Conservation (phyloP, 2,797 vertebrate species). For the Triplophysa bombifrons region DNA sequence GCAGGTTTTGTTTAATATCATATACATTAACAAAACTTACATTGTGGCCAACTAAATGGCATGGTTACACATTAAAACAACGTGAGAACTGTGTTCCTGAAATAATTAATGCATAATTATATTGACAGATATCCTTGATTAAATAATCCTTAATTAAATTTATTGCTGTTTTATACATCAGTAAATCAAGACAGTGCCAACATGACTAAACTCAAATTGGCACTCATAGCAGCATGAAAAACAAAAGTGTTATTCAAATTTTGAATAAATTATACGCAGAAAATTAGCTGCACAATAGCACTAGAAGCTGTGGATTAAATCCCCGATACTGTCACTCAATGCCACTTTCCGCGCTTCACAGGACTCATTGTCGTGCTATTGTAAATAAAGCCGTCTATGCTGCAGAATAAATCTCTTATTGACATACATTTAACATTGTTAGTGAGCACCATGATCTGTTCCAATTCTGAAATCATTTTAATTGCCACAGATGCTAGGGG, state of each 20-base stretch:
- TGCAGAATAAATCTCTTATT: not conserved
- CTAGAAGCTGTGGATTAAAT: not conserved
- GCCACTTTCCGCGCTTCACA: not conserved
- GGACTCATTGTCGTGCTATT: not conserved
- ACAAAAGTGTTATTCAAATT: not conserved
- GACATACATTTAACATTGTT: not conserved
- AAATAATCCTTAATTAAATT: not conserved
- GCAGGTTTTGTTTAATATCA: too few relatives aligned
- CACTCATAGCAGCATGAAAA: not conserved
- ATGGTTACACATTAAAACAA: not conserved
- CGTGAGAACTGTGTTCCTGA: not conserved
- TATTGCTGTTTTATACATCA: conserved; percentile 1
- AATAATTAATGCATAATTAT: not conserved
- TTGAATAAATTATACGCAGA: not conserved
- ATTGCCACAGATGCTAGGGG: not conserved
- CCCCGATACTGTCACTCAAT: not conserved
- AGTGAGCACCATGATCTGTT: not conserved
- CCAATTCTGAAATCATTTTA: not conserved
- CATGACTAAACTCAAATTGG: not conserved
- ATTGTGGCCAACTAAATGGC: not conserved
- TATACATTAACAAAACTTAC: not conserved
- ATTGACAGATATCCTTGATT: not conserved
- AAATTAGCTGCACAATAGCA: not conserved
- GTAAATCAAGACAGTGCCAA: not conserved
- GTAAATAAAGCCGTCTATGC: not conserved